Evolutionary conservation across 2,888 invertebrate genomes (phyloP), one percentile per base, ranked within the genome.

Genomic region (Nycteola revayana): DNA sequence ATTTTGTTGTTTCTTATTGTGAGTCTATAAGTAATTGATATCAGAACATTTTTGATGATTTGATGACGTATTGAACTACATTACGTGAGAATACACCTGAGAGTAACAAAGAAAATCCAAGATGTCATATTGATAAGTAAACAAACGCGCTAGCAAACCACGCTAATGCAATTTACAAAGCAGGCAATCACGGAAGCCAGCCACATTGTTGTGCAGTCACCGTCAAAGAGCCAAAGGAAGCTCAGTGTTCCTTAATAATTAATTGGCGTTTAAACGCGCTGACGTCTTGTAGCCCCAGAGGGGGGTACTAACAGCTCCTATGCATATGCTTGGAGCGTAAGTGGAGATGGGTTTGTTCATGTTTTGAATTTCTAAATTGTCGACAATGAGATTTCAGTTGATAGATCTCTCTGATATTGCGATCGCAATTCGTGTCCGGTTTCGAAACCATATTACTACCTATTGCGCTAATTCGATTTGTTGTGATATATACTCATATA

Each of bases 201-300:
- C 80, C 81, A 75, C 85, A 86, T 87, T 87, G 86, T 87, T 84
- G 82, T 79, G 75, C 71, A 77, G 66, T 66, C 70, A 52, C 72
- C 78, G 76, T 83, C 87, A 86, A 85, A 87, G 85, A 76, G 81
- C 75, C 78, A 82, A 85, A 83, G 84, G 79, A 83, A 75, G 73
- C 76, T 74, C 66, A 68, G 66, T 57, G 68, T 58, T 68, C 73
- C 75, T 87, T 84, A 88, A 88, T 88, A 86, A 87, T 88, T 88
- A 87, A 88, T 85, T 77, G 80, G 67, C 78, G 81, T 78, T 86
- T 88, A 86, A 87, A 76, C 75, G 83, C 70, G 83, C 81, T 75
- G 85, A 83, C 85, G 83, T 87, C 86, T 86, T 80, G 71, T 53
- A 66, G 60, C 66, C 68, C 73, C 75, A 58, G 56, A 75, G 69